Base-by-base conservation (phyloP, 1,140 invertebrate genomes). In the Bombus turneri region DNA sequence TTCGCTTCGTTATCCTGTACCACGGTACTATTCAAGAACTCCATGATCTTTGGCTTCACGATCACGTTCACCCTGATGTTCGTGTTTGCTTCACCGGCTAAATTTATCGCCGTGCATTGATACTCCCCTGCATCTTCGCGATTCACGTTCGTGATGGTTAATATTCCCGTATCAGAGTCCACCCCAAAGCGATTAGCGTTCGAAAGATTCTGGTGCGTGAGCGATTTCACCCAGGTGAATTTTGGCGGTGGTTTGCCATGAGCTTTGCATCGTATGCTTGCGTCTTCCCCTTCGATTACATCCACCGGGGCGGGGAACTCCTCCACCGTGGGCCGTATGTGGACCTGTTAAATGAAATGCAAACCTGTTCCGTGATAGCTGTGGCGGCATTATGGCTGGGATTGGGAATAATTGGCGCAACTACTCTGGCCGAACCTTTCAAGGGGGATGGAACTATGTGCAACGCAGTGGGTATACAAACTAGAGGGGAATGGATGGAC, bases 21-120 rank as follows among this genome's bases (percentile, higher is more conserved):
- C 2, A 96, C 95, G 1, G 97, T 98, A 0, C 96, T 95, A 92
- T 99, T 98, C 37, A 96, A 93, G 76, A 98, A 96, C 91, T 98
- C 97, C 90, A 96, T 97, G 89, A 99, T 97, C 91, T 97, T 96
- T 0, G 98, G 98, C 91, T 97, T 97, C 0, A 98, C 97, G 53
- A 98, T 94, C 2, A 98, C 97, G 91, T 96, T 95, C 1, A 97
- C 95, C 80, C 94, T 93, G 5, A 98, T 95, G 86, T 96, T 96
- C 71, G 97, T 96, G 53, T 95, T 96, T 8, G 95, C 96, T 41
- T 95, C 94, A 1, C 98, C 98, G 18, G 98, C 98, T 28, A 96
- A 95, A 93, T 99, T 99, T 69, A 96, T 96, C 0, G 98, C 98
- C 43, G 96, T 96, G 92, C 98, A 99, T 69, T 96, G 97, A 92